These are phyloP conservation scores for Halocynthia roretzi DNA, from an alignment of 23 tunicate genomes.

Conservation along the genomic window DNA sequence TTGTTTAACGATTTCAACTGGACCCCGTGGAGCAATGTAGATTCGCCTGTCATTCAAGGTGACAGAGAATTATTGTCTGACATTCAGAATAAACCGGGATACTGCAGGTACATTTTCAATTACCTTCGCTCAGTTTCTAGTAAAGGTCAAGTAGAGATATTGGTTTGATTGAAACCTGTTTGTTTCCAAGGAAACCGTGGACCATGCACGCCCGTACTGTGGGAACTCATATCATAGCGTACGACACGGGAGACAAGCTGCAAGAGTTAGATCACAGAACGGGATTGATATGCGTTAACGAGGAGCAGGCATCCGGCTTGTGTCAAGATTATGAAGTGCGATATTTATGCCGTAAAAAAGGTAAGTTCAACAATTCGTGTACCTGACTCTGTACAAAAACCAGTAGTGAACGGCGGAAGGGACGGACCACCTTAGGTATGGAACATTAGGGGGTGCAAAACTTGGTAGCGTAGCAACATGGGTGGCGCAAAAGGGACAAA, in stretches of 20 bases:
- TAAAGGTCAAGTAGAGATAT: no score
- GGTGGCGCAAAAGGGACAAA: no score
- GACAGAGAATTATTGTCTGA: constrained; percentile 15
- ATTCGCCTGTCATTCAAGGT: constrained; percentile 18
- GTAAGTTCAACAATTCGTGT: neutral
- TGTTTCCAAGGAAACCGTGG: constrained; percentile 37
- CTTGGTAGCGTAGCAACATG: no score
- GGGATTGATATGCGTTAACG: constrained; percentile 50
- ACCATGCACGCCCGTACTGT: constrained; percentile 53
- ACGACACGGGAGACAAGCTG: constrained; percentile 32
- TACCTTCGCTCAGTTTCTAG: no score
- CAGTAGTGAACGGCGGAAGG: no score
- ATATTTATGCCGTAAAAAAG: constrained; percentile 42
- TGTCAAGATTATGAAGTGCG: constrained; percentile 92
- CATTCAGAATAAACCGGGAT: constrained; percentile 6
- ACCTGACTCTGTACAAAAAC: neutral
- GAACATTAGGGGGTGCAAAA: no score
- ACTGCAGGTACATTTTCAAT: neutral
- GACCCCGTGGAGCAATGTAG: constrained; percentile 35
- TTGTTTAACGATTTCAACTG: constrained; percentile 7
- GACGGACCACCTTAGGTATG: no score
- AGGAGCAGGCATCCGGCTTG: constrained; percentile 23
- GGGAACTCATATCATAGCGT: constrained; percentile 25
- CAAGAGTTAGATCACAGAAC: constrained; percentile 13
- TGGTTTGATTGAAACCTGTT: no score